These are phyloP conservation scores for Pristionchus exspectatus DNA, from an alignment of 2,888 invertebrate species.

Conservation along the genomic window DNA sequence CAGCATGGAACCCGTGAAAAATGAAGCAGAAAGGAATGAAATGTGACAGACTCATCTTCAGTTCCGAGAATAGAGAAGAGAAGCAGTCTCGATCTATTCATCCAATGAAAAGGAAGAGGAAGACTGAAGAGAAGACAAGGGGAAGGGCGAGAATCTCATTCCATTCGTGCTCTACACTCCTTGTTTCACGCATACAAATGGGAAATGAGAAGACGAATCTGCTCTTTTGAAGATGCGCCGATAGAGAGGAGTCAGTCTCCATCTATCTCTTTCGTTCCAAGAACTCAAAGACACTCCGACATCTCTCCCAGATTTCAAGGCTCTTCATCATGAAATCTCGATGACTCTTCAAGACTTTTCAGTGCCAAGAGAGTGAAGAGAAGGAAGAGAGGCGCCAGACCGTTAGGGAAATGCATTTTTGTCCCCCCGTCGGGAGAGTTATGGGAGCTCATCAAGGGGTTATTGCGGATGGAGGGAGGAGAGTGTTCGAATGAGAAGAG, in stretches of 20 bases:
- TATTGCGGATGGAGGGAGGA: constrained; percentile 1
- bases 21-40: constrained; percentile 45
- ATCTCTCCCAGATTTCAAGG: background rate
- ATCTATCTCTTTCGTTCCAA: constrained; percentile 3
- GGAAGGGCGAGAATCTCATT: background rate
- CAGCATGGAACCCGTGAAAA: constrained; percentile 29
- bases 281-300: background rate
- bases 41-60: constrained; percentile 20
- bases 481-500: background rate
- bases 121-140: background rate
- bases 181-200: background rate
- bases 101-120: background rate
- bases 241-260: background rate
- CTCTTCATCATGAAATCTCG: constrained; percentile 18
- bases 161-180: background rate
- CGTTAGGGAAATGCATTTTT: background rate
- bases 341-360: background rate
- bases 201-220: background rate
- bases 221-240: background rate
- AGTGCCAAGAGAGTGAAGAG: constrained; percentile 1
- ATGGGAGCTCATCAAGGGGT: constrained; percentile 37
- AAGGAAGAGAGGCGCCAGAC: background rate
- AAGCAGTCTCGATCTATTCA: background rate
- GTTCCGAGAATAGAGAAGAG: constrained; percentile 22
- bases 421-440: constrained; percentile 22